Conservation (phyloP, 2,888 invertebrate species). For the Ophion slaviceki region DNA sequence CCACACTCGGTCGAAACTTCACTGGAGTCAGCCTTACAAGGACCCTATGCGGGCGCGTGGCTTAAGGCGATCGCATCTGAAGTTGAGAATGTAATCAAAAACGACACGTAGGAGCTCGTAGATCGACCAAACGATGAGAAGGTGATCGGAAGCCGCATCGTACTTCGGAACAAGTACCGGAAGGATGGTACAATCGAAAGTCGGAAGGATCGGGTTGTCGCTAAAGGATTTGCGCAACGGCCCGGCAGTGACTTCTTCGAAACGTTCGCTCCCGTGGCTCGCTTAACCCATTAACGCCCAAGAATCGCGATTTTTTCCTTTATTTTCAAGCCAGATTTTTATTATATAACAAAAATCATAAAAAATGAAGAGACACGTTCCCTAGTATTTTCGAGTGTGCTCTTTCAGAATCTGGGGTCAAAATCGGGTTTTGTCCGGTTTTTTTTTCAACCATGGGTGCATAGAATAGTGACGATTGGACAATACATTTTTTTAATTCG, state of each 20-base stretch:
- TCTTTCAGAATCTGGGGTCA: no score
- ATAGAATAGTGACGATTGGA: no score
- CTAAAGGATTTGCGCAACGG: slow-evolving; percentile 63
- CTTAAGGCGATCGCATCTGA: slow-evolving; percentile 34
- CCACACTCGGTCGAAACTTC: slow-evolving; percentile 42
- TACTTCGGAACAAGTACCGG: slow-evolving; percentile 62
- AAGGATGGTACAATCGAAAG: slow-evolving; percentile 63
- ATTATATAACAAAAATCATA: no score
- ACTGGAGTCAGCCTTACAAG: slow-evolving; percentile 24
- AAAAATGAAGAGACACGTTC: no score
- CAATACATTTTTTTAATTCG: no score
- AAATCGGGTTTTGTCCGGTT: no score
- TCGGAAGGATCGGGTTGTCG: slow-evolving; percentile 68
- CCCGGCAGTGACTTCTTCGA: slow-evolving; percentile 63
- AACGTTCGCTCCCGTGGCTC: no score
- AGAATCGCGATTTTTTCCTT: no score
- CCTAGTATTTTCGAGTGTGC: no score
- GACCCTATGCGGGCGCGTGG: slow-evolving; percentile 10
- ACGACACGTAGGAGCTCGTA: slow-evolving; percentile 69
- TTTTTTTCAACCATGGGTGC: no score
- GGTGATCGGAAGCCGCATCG: not conserved
- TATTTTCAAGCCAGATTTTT: no score
- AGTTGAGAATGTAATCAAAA: slow-evolving; percentile 64
- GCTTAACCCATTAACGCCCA: no score
- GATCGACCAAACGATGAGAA: slow-evolving; percentile 50